Percentiles rank a stretch among this genome's conserved stretches.
These are phyloP conservation scores for Mythimna vitellina DNA, from an alignment of 2,888 invertebrate species.

Conservation along the genomic window DNA sequence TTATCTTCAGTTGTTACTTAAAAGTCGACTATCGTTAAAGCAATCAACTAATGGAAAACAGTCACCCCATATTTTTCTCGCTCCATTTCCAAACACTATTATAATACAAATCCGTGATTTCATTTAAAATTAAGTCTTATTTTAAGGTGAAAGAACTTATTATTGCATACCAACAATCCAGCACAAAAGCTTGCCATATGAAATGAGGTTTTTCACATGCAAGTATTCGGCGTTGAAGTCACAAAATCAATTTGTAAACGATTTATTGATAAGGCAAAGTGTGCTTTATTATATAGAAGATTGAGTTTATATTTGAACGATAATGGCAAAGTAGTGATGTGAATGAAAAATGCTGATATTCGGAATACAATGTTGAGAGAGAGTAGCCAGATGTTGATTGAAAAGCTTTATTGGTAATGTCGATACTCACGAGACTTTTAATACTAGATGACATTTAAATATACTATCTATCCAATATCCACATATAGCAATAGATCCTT, in stretches of 20 bases:
- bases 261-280: conserved; percentile 28
- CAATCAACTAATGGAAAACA: conserved; percentile 63
- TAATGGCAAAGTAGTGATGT: conserved; percentile 6
- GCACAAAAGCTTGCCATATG: conserved; percentile 11
- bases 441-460: neutral
- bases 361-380: conserved; percentile 7
- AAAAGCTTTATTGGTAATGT: neutral
- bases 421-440: neutral
- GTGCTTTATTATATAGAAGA: conserved; percentile 21
- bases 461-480: neutral
- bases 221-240: conserved; percentile 34
- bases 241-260: conserved; percentile 39
- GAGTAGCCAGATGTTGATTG: neutral
- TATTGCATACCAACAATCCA: conserved; percentile 26
- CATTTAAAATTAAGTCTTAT: conserved; percentile 52
- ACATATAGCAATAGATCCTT: neutral
- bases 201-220: conserved; percentile 46
- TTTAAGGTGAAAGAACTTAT: conserved; percentile 33
- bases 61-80: conserved; percentile 54
- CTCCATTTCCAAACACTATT: conserved; percentile 54
- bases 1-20: conserved; percentile 49
- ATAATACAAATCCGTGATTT: conserved; percentile 31
- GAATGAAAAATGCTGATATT: conserved; percentile 18
- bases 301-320: conserved; percentile 32
- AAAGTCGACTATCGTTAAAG: conserved; percentile 57